Evolutionary conservation across 2,113 vertebrate species (phyloP).

Genomic region (Poicephalus meyeri): DNA sequence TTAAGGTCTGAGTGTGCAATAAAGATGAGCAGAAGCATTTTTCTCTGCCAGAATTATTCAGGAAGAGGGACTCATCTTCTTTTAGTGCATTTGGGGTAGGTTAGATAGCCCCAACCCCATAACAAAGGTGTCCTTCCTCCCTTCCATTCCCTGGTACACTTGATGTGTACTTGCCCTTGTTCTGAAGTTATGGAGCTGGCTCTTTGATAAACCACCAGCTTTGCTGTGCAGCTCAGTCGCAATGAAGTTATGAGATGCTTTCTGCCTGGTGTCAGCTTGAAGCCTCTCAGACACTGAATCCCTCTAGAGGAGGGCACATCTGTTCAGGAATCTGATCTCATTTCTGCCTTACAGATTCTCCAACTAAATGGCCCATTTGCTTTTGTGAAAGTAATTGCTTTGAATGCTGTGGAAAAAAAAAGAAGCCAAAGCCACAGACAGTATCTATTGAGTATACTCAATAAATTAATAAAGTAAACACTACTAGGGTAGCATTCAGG

Average conservation of each 20-base stretch:
- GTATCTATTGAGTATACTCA: neutral
- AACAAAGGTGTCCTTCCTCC: neutral
- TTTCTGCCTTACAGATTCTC: conserved; percentile 43
- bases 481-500: neutral
- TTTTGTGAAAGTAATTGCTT: conserved; percentile 32
- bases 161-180: neutral
- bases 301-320: conserved; percentile 56
- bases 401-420: neutral
- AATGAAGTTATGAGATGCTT: neutral
- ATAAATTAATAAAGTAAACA: conserved; percentile 38
- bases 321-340: conserved; percentile 60
- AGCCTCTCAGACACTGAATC: neutral
- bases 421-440: conserved; percentile 7
- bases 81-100: neutral
- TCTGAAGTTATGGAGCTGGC: neutral
- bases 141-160: neutral
- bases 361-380: conserved; percentile 47
- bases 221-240: neutral
- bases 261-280: conserved; percentile 28
- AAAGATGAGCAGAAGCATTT: neutral
- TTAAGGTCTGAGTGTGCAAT: neutral
- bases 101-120: neutral
- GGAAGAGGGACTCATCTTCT: neutral
- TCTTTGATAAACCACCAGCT: neutral
- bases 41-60: neutral